phyloP scores from a whole-genome alignment of 2,797 vertebrate genomes.

The Epinephelus coioides region DNA sequence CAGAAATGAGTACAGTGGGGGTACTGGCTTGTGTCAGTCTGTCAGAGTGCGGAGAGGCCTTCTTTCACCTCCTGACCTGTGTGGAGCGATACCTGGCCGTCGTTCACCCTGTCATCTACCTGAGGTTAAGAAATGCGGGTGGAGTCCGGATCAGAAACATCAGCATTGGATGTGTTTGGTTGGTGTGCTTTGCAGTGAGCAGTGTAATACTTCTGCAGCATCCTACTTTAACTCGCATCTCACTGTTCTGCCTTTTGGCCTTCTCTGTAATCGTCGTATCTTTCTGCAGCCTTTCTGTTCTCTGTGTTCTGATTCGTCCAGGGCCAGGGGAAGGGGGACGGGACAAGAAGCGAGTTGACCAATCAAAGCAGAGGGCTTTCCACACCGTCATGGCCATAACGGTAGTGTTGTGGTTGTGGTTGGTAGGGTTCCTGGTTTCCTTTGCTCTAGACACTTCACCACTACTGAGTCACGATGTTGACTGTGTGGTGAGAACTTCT shows the following conservation, averaged over 20 bases:
- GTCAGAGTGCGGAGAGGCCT: not conserved
- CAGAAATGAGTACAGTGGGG: too few species aligned
- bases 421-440: not conserved
- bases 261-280: not conserved
- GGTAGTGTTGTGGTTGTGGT: conserved; percentile 2
- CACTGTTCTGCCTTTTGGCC: too few species aligned
- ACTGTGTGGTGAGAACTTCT: rapidly evolving
- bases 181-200: not conserved
- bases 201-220: not conserved
- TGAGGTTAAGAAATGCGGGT: not conserved
- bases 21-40: too few species aligned
- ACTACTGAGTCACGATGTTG: rapidly evolving
- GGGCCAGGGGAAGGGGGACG: not conserved
- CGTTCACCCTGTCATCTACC: conserved; percentile 15
- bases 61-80: conserved; percentile 22
- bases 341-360: not conserved
- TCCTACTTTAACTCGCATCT: too few species aligned
- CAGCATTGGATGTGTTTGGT: conserved; percentile 7
- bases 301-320: not conserved
- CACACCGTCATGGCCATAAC: not conserved
- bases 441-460: rapidly evolving
- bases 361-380: conserved; percentile 15
- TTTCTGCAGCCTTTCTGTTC: conserved; percentile 23
- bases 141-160: conserved; percentile 4
- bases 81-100: conserved; percentile 31